Conservation (phyloP, 2,113 vertebrate species). For the Bubo blakistoni region DNA sequence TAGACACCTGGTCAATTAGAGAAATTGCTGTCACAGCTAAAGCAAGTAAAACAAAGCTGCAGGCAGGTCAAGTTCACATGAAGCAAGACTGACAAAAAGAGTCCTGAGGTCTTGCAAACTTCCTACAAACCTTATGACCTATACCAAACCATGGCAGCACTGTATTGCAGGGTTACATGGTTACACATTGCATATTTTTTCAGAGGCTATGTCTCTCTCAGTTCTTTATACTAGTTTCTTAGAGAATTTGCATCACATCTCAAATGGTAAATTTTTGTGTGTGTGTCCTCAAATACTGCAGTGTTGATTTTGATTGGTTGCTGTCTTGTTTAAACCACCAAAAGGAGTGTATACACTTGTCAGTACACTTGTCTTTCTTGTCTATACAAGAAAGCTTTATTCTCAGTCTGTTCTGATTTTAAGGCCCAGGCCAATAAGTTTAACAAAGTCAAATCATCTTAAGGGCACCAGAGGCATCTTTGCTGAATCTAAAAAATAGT, state of each 20-base stretch:
- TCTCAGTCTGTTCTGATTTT: background rate
- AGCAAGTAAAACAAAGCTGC: background rate
- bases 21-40: background rate
- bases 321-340: background rate
- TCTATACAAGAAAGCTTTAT: background rate
- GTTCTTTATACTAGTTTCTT: background rate
- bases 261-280: background rate
- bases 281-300: background rate
- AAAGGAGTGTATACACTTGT: background rate
- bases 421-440: background rate
- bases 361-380: background rate
- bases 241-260: background rate
- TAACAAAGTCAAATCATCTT: background rate
- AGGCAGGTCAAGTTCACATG: background rate
- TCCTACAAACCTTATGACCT: accelerated
- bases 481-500: background rate
- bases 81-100: background rate
- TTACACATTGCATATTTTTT: accelerated
- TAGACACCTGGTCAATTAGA: background rate
- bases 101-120: background rate
- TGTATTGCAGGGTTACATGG: too few species aligned
- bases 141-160: background rate
- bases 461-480: background rate
- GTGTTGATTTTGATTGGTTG: background rate
- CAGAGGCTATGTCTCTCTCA: background rate